These are phyloP conservation scores for Spilosoma lubricipeda DNA, from an alignment of 2,888 invertebrate genomes.

Conservation along the genomic window DNA sequence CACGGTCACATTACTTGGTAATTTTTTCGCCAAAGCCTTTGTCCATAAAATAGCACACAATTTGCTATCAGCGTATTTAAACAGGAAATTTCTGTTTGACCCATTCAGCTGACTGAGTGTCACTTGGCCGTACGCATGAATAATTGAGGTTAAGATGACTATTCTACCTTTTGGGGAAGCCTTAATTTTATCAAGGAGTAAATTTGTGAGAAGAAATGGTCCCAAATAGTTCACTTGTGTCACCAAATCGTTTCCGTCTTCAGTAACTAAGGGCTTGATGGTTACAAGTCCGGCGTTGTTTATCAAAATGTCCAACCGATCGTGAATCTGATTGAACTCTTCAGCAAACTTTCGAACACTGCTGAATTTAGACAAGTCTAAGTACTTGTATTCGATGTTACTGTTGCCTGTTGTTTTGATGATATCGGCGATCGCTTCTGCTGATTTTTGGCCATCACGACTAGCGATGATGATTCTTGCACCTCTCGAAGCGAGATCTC, in stretches of 20 bases:
- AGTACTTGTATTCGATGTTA: conserved; percentile 86
- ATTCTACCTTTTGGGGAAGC: conserved; percentile 77
- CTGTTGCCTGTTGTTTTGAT: conserved; percentile 89
- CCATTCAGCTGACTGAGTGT: conserved; percentile 68
- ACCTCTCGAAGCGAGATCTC: conserved; percentile 89
- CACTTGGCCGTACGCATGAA: conserved; percentile 71
- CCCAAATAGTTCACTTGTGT: conserved; percentile 91
- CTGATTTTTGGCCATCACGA: conserved; percentile 89
- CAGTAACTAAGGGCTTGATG: conserved; percentile 70
- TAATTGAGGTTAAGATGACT: conserved; percentile 75
- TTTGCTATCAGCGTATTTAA: conserved; percentile 81
- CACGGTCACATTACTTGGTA: conserved; percentile 88
- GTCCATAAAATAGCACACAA: conserved; percentile 75
- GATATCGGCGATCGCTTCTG: conserved; percentile 89
- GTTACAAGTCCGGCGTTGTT: conserved; percentile 88
- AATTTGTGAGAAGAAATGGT: conserved; percentile 89
- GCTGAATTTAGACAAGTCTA: conserved; percentile 83
- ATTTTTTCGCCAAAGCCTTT: conserved; percentile 71
- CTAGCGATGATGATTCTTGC: conserved; percentile 92
- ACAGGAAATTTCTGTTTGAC: conserved; percentile 56
- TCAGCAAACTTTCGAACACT: conserved; percentile 87
- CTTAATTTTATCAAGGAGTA: conserved; percentile 83
- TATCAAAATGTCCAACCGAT: conserved; percentile 87
- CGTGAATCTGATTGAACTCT: conserved; percentile 81
- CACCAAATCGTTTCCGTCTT: conserved; percentile 87